Evolutionary conservation across 2,113 vertebrate genomes (phyloP).

Genomic region (Phalacrocorax carbo): DNA sequence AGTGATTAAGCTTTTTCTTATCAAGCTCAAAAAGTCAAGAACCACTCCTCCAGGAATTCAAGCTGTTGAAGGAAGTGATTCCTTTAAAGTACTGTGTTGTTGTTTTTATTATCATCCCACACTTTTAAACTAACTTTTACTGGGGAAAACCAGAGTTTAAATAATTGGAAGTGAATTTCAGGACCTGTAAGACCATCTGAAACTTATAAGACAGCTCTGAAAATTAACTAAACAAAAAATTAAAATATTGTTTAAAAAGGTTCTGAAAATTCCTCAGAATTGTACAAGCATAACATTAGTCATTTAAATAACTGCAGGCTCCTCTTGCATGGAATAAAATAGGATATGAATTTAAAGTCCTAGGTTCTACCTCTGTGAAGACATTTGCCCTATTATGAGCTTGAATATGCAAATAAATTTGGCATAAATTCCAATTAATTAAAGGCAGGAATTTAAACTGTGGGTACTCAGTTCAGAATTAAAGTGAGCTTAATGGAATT

Average conservation of each 20-base stretch:
- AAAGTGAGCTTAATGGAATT: conserved; percentile 29
- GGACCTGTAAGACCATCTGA: background rate
- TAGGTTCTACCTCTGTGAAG: background rate
- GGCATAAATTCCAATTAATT: conserved; percentile 32
- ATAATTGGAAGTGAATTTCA: background rate
- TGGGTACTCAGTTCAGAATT: background rate
- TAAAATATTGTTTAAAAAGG: background rate
- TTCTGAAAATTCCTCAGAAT: background rate
- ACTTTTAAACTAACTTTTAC: background rate
- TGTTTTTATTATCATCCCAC: background rate
- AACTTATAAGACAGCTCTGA: background rate
- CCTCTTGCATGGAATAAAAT: background rate
- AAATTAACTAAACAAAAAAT: background rate
- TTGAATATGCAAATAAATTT: conserved; percentile 16
- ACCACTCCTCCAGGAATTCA: background rate
- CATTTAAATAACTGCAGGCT: background rate
- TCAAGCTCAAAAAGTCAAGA: conserved; percentile 36
- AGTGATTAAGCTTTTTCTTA: conserved; percentile 8
- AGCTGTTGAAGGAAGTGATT: background rate
- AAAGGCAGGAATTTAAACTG: conserved; percentile 3
- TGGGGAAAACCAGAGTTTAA: background rate
- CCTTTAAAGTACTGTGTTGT: background rate
- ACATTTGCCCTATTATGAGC: background rate
- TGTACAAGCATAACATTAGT: background rate
- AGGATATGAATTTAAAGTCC: background rate